A percentile compares a stretch with the other conserved stretches of the same genome.
phyloP scores from a whole-genome alignment of 2,113 vertebrate species.

The Burhinus bistriatus region DNA sequence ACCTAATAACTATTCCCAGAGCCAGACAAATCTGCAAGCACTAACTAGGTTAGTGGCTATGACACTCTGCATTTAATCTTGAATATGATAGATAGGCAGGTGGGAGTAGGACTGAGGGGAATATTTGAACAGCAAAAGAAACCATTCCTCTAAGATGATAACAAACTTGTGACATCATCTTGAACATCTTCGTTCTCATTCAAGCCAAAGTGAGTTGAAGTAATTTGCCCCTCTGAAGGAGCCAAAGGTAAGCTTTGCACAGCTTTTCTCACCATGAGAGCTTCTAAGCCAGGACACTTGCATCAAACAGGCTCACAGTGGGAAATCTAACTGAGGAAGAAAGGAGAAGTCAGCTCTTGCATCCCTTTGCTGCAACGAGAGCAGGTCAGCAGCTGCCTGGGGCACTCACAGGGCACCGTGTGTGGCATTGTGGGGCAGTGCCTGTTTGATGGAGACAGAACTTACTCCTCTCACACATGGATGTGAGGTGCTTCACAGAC shows the following conservation, averaged over 20 bases:
- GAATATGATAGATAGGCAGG: neutral
- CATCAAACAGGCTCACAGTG: neutral
- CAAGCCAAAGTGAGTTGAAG: neutral
- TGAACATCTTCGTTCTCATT: neutral
- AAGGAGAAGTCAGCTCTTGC: neutral
- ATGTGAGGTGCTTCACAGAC: neutral
- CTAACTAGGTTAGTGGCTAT: slow-evolving; percentile 33
- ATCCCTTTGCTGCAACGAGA: accelerated
- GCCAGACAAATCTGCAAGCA: slow-evolving; percentile 12
- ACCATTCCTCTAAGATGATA: neutral
- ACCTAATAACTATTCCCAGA: slow-evolving; percentile 19
- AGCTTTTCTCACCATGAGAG: neutral
- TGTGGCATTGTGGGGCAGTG: neutral
- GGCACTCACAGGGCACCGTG: neutral
- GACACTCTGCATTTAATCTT: slow-evolving; percentile 7
- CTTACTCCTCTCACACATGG: neutral
- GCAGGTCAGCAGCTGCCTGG: neutral
- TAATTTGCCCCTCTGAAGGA: neutral
- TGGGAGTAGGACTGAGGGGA: neutral
- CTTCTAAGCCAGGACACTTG: neutral
- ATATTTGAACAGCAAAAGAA: neutral
- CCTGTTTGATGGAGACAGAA: neutral
- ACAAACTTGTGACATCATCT: neutral
- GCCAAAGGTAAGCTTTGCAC: neutral
- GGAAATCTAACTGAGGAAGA: neutral